Evolutionary conservation across 2,888 invertebrate genomes (phyloP).

Genomic region (Nemoura dubitans): DNA sequence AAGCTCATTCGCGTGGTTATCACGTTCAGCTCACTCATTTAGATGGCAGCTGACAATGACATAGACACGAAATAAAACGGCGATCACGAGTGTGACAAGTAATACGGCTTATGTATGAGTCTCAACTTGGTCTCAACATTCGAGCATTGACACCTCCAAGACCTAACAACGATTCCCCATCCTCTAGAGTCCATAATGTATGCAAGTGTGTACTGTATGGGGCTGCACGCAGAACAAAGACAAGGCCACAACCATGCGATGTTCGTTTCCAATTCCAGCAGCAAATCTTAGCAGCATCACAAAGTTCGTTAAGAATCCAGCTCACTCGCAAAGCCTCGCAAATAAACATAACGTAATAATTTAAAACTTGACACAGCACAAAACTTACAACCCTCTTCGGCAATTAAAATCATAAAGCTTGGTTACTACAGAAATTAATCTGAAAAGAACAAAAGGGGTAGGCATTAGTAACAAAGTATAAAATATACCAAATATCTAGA

Average conservation of each 20-base stretch:
- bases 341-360: background rate
- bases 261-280: background rate
- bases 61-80: background rate
- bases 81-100: background rate
- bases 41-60: background rate
- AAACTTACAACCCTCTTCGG: conserved; percentile 12
- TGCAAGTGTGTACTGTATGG: background rate
- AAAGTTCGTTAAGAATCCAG: background rate
- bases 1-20: background rate
- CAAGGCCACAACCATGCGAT: background rate
- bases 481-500: too few relatives aligned
- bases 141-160: background rate
- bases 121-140: background rate
- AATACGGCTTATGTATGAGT: too few relatives aligned
- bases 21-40: background rate
- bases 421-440: background rate
- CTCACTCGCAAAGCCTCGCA: background rate
- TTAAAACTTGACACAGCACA: background rate
- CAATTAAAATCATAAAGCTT: background rate
- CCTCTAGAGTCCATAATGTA: background rate
- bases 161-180: background rate
- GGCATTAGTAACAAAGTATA: background rate
- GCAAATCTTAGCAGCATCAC: background rate
- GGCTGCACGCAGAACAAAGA: background rate
- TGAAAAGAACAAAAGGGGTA: conserved; percentile 54